Conservation (phyloP, 2,888 invertebrate genomes). For the Abrostola tripartita region DNA sequence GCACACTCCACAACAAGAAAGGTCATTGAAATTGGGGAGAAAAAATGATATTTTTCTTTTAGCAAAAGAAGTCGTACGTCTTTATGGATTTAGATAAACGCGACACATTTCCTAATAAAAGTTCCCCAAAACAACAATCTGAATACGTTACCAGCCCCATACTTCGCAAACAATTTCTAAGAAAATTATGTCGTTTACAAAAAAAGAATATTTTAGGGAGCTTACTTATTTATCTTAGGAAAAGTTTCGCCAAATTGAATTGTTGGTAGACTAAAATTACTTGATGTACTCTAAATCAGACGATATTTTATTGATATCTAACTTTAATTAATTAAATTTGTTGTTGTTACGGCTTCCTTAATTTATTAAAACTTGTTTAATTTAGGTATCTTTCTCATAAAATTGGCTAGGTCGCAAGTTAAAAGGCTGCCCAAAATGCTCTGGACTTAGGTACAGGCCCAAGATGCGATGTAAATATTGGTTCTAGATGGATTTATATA, state of each 20-base stretch:
- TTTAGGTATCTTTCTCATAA: no score
- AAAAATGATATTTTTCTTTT: background rate
- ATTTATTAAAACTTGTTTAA: no score
- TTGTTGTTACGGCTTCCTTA: no score
- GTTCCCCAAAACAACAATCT: constrained; percentile 32
- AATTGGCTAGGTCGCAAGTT: no score
- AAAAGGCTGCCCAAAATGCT: no score
- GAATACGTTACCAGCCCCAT: constrained; percentile 35
- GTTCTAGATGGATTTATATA: no score
- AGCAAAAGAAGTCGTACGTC: constrained; percentile 8
- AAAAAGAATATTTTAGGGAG: constrained; percentile 18
- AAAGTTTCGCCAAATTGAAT: background rate
- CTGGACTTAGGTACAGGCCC: no score
- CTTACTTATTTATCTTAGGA: background rate
- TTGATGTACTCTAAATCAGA: background rate
- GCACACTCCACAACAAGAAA: background rate
- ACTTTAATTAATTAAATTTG: no score
- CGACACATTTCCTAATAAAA: constrained; percentile 40
- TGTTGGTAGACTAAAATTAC: background rate
- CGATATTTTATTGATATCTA: no score
- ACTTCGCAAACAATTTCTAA: constrained; percentile 33
- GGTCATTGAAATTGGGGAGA: background rate
- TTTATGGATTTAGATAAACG: constrained; percentile 19
- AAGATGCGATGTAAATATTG: no score
- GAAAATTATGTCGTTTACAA: constrained; percentile 23